Base-by-base conservation (phyloP, 2,888 invertebrate species). In the Eupithecia abbreviata region DNA sequence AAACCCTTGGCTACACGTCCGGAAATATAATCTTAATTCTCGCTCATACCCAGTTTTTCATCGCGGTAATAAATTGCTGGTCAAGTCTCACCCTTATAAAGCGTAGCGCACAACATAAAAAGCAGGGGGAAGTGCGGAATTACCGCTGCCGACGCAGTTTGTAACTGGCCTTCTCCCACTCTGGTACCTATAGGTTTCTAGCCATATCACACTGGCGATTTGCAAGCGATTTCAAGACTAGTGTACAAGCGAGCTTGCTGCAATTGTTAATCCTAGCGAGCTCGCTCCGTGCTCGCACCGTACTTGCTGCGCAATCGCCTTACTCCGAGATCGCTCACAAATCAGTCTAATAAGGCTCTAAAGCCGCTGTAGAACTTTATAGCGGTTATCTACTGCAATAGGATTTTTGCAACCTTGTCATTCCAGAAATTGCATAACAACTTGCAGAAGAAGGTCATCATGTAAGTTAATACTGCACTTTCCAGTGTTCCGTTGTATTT, bases 101-200 rank as follows among this genome's bases (percentile, higher is more conserved):
- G 73, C 81, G 80, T 82, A 79, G 82, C 76, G 81, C 77, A 76
- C 78, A 76, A 74, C 79, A 76, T 82, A 81, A 81, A 81, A 82
- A 78, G 77, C 74, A 75, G 72, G 55, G 55, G 73, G 75, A 74
- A 77, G 80, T 76, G 78, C 71, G 69, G 74, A 73, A 76, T 77
- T 76, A 79, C 80, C 71, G 65, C 71, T 74, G 43, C 65, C 66
- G 49, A 47, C 70, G 71, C 77, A 73, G 75, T 75, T 67, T 71
- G 62, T 72, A 62, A 62, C 30, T 43, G 18, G 62, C 15, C 66
- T 67, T 72, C 4, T 74, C 68, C 69, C 67, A 62, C 76, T 72
- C 18, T 18, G 66, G 51, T 51, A 51, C 51, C 7, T 15, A 51
- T 9, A 15, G 15, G 51, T 51, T 51, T 30, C 30, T 47, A 47